Base-by-base conservation (phyloP, 2,888 invertebrate genomes). In the Nemurella pictetii region DNA sequence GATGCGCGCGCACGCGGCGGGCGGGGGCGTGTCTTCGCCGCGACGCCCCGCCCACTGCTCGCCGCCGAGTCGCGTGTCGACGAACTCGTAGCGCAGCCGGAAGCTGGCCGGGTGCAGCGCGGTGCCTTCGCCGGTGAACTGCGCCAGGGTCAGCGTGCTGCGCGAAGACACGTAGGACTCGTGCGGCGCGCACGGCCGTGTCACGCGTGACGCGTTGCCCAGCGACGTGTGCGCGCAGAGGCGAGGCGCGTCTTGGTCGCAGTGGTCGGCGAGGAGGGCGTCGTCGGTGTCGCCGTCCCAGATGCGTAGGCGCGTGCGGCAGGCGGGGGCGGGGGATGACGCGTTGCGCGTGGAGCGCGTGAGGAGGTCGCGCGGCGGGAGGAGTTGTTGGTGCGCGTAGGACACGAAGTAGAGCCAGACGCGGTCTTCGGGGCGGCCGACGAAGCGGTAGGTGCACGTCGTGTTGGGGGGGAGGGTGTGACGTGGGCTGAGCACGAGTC, bases 401-500 rank as follows among this genome's bases (percentile, higher is more conserved):
- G 96, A 96, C 87, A 96, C 94, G 90, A 97, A 97, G 90, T 96
- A 96, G 87, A 97, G 92, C 97, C 97, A 97, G 85, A 97, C 94
- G 86, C 95, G 93, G 89, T 96, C 96, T 83, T 94, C 94, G 7
- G 94, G 93, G 87, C 94, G 93, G 32, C 96, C 97, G 89, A 94
- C 94, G 89, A 97, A 96, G 87, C 94, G 94, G 93, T 96, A 97
- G 32, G 95, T 95, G 91, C 97, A 97, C 78, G 96, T 96, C 85
- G 96, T 96, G 89, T 95, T 95, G 0, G 96, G 96, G 26, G 97
- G 95, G 88, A 97, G 91, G 80, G 96, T 95, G 91, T 97, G 97
- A 83, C 95, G 92, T 0, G 96, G 96, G 87, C 96, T 96, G 80
- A 95, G 92, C 83, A 97, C 91, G 28, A 93, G 92, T 1, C 96